Conservation (phyloP, 2,113 vertebrate species). For the Hydrochoerus hydrochaeris region DNA sequence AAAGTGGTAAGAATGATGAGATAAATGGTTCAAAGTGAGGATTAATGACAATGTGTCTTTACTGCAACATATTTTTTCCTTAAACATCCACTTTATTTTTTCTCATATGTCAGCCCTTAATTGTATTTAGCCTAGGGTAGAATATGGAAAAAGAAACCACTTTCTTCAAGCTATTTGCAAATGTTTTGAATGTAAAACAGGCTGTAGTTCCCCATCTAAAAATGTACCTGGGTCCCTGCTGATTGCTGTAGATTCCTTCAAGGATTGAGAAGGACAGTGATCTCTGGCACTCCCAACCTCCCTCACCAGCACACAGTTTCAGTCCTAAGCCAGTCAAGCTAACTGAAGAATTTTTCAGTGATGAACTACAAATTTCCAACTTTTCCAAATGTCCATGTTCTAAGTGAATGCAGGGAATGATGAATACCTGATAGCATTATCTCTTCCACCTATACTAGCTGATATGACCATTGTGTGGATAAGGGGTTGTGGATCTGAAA, state of each 20-base stretch:
- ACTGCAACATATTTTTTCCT: neutral
- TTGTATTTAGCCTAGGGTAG: neutral
- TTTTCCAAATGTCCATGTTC: neutral
- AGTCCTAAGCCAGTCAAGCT: neutral
- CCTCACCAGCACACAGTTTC: neutral
- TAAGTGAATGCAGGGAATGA: neutral
- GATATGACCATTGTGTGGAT: neutral
- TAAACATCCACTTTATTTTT: neutral
- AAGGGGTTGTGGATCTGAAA: neutral
- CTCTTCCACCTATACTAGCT: neutral
- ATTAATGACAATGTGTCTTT: neutral
- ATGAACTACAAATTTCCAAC: neutral
- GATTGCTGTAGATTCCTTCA: neutral
- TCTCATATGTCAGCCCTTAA: neutral
- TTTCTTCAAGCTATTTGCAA: neutral
- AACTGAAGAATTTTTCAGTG: conserved; percentile 5
- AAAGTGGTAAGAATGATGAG: neutral
- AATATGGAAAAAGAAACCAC: neutral
- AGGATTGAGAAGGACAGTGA: neutral
- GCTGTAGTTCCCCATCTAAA: neutral
- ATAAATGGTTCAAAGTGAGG: neutral
- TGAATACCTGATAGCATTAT: neutral
- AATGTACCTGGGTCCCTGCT: neutral
- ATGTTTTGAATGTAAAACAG: conserved; percentile 28
- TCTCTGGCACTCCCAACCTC: neutral